phyloP scores from a whole-genome alignment of 1,140 invertebrate species.

The Cotesia chilonis region DNA sequence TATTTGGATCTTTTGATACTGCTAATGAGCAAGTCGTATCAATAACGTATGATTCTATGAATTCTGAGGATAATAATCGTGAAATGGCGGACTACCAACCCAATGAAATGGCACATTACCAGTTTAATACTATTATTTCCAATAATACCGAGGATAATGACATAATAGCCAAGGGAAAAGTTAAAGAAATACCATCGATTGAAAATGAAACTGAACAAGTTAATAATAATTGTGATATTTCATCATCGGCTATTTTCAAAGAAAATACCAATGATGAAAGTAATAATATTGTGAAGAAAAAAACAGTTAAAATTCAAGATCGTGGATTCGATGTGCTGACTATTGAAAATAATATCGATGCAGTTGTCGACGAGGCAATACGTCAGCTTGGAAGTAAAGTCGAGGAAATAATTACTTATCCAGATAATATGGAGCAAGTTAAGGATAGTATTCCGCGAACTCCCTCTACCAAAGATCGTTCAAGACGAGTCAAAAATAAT shows the following conservation, averaged over 20 bases:
- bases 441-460: constrained; percentile 34
- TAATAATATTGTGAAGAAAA: constrained; percentile 32
- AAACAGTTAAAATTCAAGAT: constrained; percentile 62
- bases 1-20: constrained; percentile 50
- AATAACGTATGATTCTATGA: constrained; percentile 1
- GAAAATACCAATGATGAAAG: background rate
- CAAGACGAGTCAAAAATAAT: constrained; percentile 53
- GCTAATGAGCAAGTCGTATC: constrained; percentile 1
- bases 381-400: constrained; percentile 50
- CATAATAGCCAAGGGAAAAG: background rate
- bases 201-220: constrained; percentile 31
- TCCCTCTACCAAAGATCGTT: constrained; percentile 35
- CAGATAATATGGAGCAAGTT: constrained; percentile 36
- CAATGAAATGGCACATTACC: constrained; percentile 39
- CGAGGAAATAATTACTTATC: constrained; percentile 43
- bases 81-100: constrained; percentile 38
- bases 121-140: background rate
- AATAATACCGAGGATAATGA: background rate
- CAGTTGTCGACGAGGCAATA: constrained; percentile 53
- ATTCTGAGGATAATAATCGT: constrained; percentile 14
- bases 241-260: background rate
- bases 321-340: constrained; percentile 52
- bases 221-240: constrained; percentile 55
- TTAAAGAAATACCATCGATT: constrained; percentile 46
- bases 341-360: constrained; percentile 57